phyloP scores from a whole-genome alignment of 2,888 invertebrate genomes.

The Lasioglossum marginatum region DNA sequence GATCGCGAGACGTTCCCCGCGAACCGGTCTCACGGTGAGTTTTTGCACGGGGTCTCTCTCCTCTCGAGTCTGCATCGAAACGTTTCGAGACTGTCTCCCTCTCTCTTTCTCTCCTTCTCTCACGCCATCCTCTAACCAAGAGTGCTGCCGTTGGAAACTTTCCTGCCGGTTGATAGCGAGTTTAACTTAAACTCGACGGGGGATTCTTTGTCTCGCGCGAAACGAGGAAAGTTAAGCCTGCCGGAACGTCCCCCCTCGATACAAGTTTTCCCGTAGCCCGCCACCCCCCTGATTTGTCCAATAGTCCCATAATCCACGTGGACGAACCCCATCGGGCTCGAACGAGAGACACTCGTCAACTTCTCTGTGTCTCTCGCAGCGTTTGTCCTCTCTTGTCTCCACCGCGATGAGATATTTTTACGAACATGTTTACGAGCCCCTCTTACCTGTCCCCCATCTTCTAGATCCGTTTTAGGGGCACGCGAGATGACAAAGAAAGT shows the following conservation, averaged over 20 bases:
- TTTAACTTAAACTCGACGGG: conserved; percentile 31
- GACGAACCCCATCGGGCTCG: background rate
- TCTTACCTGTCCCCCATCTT: no score
- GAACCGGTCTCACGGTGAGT: conserved; percentile 71
- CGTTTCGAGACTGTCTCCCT: background rate
- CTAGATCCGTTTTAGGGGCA: background rate
- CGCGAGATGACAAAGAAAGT: background rate
- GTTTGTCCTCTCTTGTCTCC: background rate
- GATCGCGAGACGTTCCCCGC: conserved; percentile 47
- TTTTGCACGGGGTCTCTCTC: conserved; percentile 59
- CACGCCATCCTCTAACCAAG: background rate
- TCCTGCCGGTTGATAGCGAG: conserved; percentile 41
- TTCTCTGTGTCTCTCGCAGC: no score
- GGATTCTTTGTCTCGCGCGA: conserved; percentile 39
- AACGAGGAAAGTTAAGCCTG: conserved; percentile 52
- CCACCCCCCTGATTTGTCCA: background rate
- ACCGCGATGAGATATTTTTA: background rate
- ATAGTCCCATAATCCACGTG: conserved; percentile 3
- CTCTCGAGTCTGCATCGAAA: background rate
- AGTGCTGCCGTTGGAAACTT: conserved; percentile 17
- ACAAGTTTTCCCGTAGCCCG: conserved; percentile 23
- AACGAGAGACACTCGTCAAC: background rate
- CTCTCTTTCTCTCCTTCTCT: background rate
- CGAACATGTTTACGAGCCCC: background rate
- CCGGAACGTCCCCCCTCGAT: conserved; percentile 20